phyloP scores from a whole-genome alignment of 2,888 invertebrate genomes.

The Byasa hedistus region DNA sequence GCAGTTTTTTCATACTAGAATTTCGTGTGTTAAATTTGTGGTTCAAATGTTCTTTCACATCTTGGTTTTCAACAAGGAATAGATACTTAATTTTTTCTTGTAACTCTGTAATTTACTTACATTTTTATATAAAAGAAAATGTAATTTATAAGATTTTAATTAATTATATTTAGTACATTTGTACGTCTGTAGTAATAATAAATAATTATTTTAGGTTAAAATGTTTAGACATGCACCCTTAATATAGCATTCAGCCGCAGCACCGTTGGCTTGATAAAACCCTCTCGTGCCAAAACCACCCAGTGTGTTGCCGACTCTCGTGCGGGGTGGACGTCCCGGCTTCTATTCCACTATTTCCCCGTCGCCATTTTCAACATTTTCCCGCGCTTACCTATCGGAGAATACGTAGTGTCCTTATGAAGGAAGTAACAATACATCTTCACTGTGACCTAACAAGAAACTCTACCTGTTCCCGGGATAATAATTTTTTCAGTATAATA shows the following conservation, averaged over 20 bases:
- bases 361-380: constrained; percentile 45
- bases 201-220: background rate
- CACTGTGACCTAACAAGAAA: constrained; percentile 51
- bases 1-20: too few species aligned
- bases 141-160: background rate
- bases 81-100: too few species aligned
- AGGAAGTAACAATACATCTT: constrained; percentile 57
- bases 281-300: constrained; percentile 61
- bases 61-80: too few species aligned
- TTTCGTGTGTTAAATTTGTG: too few species aligned
- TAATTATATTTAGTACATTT: background rate
- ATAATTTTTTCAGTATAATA: constrained; percentile 70
- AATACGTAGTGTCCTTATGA: constrained; percentile 64
- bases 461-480: constrained; percentile 59
- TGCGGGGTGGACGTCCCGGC: constrained; percentile 51
- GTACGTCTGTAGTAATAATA: background rate
- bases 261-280: constrained; percentile 47
- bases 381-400: constrained; percentile 42
- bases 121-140: background rate
- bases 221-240: constrained; percentile 34
- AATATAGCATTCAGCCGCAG: constrained; percentile 34
- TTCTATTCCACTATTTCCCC: constrained; percentile 43
- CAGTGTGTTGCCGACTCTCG: constrained; percentile 62
- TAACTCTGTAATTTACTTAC: background rate
- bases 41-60: too few species aligned